These are phyloP conservation scores for Piscicola geometra DNA, from an alignment of 2,888 invertebrate species.

Conservation along the genomic window DNA sequence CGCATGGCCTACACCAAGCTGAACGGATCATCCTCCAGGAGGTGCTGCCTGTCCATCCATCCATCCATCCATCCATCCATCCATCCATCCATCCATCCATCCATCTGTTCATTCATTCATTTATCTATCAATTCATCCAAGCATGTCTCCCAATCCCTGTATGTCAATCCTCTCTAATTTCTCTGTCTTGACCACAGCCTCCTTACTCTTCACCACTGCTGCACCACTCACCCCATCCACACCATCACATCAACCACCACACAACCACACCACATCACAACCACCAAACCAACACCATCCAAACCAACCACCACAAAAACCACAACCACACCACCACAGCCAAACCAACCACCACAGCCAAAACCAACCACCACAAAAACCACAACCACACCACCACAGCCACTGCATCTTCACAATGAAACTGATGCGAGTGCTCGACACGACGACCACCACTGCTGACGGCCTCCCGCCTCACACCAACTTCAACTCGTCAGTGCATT, in stretches of 20 bases:
- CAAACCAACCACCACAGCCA: no score
- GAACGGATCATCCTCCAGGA: conserved; percentile 74
- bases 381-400: conserved; percentile 60
- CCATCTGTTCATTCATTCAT: no score
- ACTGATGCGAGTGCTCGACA: conserved; percentile 63
- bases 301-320: no score
- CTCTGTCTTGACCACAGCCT: no score
- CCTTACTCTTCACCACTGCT: no score
- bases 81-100: neutral
- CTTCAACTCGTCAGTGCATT: conserved; percentile 20
- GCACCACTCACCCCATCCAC: no score
- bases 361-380: no score
- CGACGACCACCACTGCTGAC: conserved; percentile 32
- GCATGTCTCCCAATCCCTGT: neutral
- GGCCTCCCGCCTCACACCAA: conserved; percentile 2
- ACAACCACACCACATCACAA: no score
- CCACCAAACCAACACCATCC: no score
- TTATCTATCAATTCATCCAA: neutral
- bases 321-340: no score
- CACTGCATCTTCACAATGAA: conserved; percentile 82
- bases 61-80: neutral
- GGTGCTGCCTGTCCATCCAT: conserved; percentile 44
- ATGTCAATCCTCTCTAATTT: no score
- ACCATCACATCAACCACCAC: no score
- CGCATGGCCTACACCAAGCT: conserved; percentile 73